phyloP scores from a whole-genome alignment of 2,113 vertebrate species.

The Sebastes schlegelii region DNA sequence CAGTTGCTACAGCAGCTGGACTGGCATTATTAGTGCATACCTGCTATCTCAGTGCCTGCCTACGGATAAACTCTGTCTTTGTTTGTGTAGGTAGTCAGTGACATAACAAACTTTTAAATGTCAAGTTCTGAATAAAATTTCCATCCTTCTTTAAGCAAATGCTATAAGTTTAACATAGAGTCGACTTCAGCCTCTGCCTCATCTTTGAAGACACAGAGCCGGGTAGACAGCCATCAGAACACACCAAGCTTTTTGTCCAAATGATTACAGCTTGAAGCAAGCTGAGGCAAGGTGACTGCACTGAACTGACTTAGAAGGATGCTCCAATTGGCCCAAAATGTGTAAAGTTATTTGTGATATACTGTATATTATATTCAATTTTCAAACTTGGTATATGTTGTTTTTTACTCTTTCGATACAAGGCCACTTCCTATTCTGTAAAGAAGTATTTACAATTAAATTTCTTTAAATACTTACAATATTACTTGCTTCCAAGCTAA shows the following conservation, averaged over 20 bases:
- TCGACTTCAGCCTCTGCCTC: neutral
- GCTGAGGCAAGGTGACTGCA: neutral
- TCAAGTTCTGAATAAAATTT: constrained; percentile 33
- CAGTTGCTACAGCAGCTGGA: neutral
- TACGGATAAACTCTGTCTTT: neutral
- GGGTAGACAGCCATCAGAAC: neutral
- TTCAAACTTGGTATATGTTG: neutral
- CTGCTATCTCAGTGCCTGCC: neutral
- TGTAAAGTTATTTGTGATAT: neutral
- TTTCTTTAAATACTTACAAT: neutral
- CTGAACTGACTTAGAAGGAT: neutral
- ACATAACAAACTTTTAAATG: constrained; percentile 34
- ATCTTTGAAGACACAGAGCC: neutral
- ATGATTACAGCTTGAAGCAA: neutral
- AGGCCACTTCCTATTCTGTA: neutral
- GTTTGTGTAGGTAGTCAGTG: neutral
- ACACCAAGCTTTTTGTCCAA: constrained; percentile 1
- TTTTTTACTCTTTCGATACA: no score
- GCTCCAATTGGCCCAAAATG: neutral
- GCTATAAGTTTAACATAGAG: neutral
- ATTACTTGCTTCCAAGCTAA: neutral
- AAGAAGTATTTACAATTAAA: neutral
- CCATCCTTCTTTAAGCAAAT: constrained; percentile 9
- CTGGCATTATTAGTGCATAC: neutral
- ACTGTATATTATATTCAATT: neutral